These are phyloP conservation scores for Drosophila paracracens DNA, from an alignment of 2,888 invertebrate species.

Conservation along the genomic window DNA sequence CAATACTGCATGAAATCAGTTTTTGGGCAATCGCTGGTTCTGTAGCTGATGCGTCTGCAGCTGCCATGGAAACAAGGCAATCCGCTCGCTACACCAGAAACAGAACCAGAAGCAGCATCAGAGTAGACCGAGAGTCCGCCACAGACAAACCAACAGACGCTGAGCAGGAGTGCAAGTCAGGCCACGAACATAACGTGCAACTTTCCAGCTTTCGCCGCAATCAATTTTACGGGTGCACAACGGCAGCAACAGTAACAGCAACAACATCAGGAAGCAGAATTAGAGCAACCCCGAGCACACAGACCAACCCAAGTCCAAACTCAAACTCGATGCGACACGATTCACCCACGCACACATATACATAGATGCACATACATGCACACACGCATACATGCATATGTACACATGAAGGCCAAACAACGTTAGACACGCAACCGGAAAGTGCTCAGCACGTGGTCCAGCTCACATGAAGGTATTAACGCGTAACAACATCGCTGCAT, in stretches of 20 bases:
- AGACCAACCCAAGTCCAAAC: conserved; percentile 23
- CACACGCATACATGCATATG: background rate
- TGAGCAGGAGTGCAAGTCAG: conserved; percentile 73
- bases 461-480: conserved; percentile 85
- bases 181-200: conserved; percentile 81
- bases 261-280: conserved; percentile 54
- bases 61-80: conserved; percentile 55
- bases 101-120: conserved; percentile 41
- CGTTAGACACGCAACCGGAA: conserved; percentile 63
- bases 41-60: conserved; percentile 16
- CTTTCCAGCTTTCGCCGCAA: conserved; percentile 83
- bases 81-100: conserved; percentile 54
- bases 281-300: conserved; percentile 69
- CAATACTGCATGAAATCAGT: conserved; percentile 42
- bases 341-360: conserved; percentile 10
- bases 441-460: conserved; percentile 83
- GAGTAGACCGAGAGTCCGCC: conserved; percentile 24
- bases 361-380: background rate
- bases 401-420: conserved; percentile 43
- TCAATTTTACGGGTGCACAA: conserved; percentile 79
- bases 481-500: conserved; percentile 84
- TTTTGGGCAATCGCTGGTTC: conserved; percentile 28
- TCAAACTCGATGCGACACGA: conserved; percentile 34
- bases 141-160: conserved; percentile 25
- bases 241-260: conserved; percentile 50